phyloP scores from a whole-genome alignment of 2,888 invertebrate genomes.

The Lasioglossum morio region DNA sequence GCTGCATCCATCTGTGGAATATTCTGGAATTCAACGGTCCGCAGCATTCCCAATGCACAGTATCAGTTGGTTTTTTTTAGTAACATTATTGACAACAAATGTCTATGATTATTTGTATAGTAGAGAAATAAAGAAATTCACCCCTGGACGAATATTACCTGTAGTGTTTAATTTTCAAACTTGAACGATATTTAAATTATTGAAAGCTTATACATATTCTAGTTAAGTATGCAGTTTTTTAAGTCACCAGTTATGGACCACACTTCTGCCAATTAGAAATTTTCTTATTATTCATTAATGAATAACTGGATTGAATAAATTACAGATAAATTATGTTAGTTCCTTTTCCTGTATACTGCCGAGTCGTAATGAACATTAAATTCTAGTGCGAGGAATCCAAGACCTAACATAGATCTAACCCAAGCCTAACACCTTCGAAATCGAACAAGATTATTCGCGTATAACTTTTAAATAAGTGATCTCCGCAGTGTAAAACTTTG shows the following conservation, averaged over 20 bases:
- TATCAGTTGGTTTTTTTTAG: background rate
- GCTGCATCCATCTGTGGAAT: constrained; percentile 57
- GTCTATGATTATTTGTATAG: background rate
- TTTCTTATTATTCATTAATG: background rate
- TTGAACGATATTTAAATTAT: background rate
- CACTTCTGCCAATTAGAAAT: background rate
- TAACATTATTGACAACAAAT: background rate
- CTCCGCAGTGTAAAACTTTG: too few relatives aligned
- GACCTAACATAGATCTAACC: too few relatives aligned
- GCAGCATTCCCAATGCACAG: background rate
- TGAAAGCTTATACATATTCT: background rate
- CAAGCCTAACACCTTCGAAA: too few relatives aligned
- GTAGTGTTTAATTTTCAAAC: background rate
- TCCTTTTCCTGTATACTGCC: too few relatives aligned
- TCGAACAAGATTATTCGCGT: too few relatives aligned
- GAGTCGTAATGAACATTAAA: too few relatives aligned
- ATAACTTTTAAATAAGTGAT: too few relatives aligned
- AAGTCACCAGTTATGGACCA: background rate
- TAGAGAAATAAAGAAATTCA: background rate
- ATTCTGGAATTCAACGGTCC: constrained; percentile 44
- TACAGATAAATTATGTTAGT: background rate
- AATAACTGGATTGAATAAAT: background rate
- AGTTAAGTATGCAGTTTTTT: background rate
- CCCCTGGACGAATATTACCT: background rate
- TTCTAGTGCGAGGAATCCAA: too few relatives aligned